Percentiles rank a stretch among this genome's conserved stretches.
Evolutionary conservation across 1,140 invertebrate species (phyloP).

Genomic region (Pogonomyrmex barbatus): DNA sequence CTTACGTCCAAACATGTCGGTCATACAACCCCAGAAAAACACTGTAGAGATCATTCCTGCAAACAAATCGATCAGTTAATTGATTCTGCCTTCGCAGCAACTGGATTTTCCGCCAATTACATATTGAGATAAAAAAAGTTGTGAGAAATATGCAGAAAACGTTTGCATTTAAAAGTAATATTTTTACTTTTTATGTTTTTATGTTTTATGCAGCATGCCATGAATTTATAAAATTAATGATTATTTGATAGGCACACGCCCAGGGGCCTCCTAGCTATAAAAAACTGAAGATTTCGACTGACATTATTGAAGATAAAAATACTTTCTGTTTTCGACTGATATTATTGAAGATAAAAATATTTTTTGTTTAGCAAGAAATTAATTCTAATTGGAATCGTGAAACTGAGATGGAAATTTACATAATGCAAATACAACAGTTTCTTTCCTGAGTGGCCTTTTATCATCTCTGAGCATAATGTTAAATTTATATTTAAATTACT

Average conservation of each 20-base stretch:
- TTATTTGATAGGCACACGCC: conserved; percentile 8
- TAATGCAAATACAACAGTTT: not conserved
- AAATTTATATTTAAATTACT: not conserved
- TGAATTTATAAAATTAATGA: conserved; percentile 4
- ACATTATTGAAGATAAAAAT: not conserved
- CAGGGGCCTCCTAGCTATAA: not conserved
- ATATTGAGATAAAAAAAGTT: not conserved
- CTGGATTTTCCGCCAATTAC: not conserved
- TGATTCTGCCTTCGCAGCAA: not conserved
- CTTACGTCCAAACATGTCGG: conserved; percentile 89
- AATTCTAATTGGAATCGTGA: not conserved
- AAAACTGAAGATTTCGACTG: not conserved
- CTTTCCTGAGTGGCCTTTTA: not conserved
- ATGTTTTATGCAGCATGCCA: not conserved
- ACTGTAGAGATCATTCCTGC: conserved; percentile 87
- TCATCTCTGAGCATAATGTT: not conserved
- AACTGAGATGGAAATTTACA: not conserved
- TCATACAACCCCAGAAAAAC: conserved; percentile 90
- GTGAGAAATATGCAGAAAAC: not conserved
- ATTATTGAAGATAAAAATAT: not conserved
- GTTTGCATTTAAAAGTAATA: not conserved
- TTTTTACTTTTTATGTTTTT: not conserved
- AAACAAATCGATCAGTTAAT: conserved; percentile 18
- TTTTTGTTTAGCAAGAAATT: not conserved
- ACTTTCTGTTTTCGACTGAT: not conserved